These are phyloP conservation scores for Reinhardtius hippoglossoides DNA, from an alignment of 2,113 vertebrate genomes.

Conservation along the genomic window DNA sequence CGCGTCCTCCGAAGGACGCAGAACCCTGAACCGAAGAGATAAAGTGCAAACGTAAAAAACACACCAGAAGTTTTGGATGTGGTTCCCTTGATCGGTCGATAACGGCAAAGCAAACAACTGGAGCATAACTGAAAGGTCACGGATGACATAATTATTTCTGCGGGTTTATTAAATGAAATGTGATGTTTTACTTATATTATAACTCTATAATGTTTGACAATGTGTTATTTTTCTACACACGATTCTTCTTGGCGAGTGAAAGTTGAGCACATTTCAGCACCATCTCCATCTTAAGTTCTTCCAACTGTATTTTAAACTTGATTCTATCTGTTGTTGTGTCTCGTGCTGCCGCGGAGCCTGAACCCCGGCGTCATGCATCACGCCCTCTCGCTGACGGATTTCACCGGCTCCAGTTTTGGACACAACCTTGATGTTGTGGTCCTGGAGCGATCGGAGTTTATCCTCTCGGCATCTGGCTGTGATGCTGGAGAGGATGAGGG, in stretches of 20 bases:
- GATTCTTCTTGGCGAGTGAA: background rate
- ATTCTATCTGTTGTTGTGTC: background rate
- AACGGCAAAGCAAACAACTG: too few species aligned
- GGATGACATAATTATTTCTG: too few species aligned
- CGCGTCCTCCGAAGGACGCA: too few species aligned
- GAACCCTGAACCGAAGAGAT: too few species aligned
- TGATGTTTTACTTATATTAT: too few species aligned
- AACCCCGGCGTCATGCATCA: conserved; percentile 43
- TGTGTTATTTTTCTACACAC: background rate
- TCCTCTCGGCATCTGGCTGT: conserved; percentile 74
- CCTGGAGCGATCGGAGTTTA: conserved; percentile 63
- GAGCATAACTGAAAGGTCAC: too few species aligned
- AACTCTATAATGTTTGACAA: too few species aligned
- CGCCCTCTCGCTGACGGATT: conserved; percentile 47
- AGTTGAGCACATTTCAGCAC: background rate
- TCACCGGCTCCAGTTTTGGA: conserved; percentile 58
- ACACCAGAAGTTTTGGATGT: too few species aligned
- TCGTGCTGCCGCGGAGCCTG: conserved; percentile 20
- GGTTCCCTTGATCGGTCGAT: too few species aligned
- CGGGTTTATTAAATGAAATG: too few species aligned
- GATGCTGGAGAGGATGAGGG: conserved; percentile 48
- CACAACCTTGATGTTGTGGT: conserved; percentile 69
- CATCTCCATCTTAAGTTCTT: background rate
- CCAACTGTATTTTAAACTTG: background rate
- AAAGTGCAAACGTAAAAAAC: too few species aligned